phyloP scores from a whole-genome alignment of 2,888 invertebrate genomes.

The Andrena fulva region DNA sequence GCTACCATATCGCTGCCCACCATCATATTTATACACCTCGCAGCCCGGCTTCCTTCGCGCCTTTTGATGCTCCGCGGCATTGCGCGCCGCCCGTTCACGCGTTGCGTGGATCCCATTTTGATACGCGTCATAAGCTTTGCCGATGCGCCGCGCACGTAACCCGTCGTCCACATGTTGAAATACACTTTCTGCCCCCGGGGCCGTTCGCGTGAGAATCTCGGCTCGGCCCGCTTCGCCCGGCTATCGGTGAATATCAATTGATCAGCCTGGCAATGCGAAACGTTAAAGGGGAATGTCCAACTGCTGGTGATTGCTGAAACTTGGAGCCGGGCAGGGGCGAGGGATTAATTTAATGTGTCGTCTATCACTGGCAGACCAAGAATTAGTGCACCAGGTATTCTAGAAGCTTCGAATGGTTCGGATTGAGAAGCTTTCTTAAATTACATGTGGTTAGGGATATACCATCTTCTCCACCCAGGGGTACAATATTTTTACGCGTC shows the following conservation, averaged over 20 bases:
- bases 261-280: background rate
- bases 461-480: slow-evolving; percentile 12
- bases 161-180: slow-evolving; percentile 10
- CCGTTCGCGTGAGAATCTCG: slow-evolving; percentile 45
- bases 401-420: background rate
- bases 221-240: slow-evolving; percentile 6
- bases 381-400: background rate
- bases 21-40: slow-evolving; percentile 79
- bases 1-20: slow-evolving; percentile 72
- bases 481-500: slow-evolving; percentile 60
- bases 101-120: slow-evolving; percentile 35
- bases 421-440: slow-evolving; percentile 25
- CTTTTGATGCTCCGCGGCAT: slow-evolving; percentile 65
- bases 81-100: slow-evolving; percentile 39
- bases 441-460: slow-evolving; percentile 13
- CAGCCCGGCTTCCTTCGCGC: slow-evolving; percentile 65
- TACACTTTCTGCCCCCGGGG: slow-evolving; percentile 25
- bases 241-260: slow-evolving; percentile 40
- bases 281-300: background rate
- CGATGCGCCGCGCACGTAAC: slow-evolving; percentile 39
- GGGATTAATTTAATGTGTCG: background rate
- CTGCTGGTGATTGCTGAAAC: background rate
- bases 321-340: background rate
- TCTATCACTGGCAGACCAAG: background rate
- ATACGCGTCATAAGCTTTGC: slow-evolving; percentile 42